phyloP scores from a whole-genome alignment of 2,113 vertebrate genomes.

The Corythaixoides concolor region DNA sequence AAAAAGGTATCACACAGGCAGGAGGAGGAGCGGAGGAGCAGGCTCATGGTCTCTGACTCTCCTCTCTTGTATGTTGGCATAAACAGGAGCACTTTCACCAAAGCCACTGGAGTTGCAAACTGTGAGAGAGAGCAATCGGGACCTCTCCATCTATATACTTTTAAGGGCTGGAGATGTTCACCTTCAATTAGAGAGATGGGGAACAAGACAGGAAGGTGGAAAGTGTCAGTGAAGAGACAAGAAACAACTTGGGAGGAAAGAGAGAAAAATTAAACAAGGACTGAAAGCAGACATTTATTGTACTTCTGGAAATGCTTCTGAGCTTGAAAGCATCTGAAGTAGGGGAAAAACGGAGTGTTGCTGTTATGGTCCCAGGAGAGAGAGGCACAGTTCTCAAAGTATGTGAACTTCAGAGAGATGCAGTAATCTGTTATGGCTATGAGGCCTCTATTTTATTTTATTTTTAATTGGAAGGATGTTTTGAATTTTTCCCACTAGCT shows the following conservation, averaged over 20 bases:
- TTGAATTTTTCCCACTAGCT: constrained; percentile 33
- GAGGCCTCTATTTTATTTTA: neutral
- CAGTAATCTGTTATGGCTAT: neutral
- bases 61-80: neutral
- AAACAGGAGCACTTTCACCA: neutral
- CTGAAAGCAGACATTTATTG: neutral
- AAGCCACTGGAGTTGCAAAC: neutral
- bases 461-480: constrained; percentile 37
- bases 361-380: neutral
- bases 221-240: neutral
- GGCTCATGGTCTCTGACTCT: neutral
- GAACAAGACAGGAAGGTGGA: neutral
- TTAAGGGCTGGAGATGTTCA: neutral
- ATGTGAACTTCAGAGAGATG: neutral
- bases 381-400: neutral
- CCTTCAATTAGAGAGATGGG: neutral
- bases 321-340: neutral
- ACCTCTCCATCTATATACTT: neutral
- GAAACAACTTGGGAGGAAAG: neutral
- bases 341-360: neutral
- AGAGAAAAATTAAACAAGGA: neutral
- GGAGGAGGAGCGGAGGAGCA: neutral
- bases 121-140: neutral
- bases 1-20: neutral
- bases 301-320: neutral